Evolutionary conservation across 2,888 invertebrate species (phyloP), one percentile per base, ranked within the genome.

Genomic region (Mythimna albipuncta): DNA sequence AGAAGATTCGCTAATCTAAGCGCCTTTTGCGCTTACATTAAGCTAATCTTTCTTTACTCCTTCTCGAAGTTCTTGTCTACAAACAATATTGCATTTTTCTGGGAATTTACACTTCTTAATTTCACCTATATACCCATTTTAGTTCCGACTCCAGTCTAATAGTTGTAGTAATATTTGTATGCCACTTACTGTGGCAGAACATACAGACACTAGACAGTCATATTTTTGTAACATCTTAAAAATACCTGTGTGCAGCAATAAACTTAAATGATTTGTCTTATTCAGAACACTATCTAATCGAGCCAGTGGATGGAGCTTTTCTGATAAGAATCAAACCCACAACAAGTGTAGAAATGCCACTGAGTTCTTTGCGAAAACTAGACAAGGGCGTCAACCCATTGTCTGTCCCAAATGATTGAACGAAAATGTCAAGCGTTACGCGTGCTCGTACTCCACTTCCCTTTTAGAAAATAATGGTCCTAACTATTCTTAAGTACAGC

Each of bases 331-430:
- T 32, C 61, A 71, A 77, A 70, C 71, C 55, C 32, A 35, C 21
- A 6, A 26, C 38, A 6, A 2, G 1, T 7, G 4, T 13, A 61
- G 19, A 6, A 21, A 9, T 32, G 21, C 32, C 54, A 38, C 47
- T 47, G 7, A 21, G 32, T 47, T 59, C 38, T 54, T 69, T 61
- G 54, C 59, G 54, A 32, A 69, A 54, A 55, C 21, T n/a, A 54
- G 19, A 55, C 47, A 62, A 77, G 62, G 71, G 71, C 41, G 75
- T 50, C 44, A 32, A 64, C 63, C 75, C 21, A 64, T 62, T 73
- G 55, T 62, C 61, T 62, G 16, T 50, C 38, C 52, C 19, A 72
- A 74, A 62, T 62, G 16, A 72, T 79, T 19, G 55, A 73, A 50
- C 62, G 19, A 50, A 62, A 73, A 65, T 57, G 54, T 75, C 54